Evolutionary conservation across 2,888 invertebrate genomes (phyloP), one percentile per base, ranked within the genome.

Genomic region (Lasioglossum malachurum): DNA sequence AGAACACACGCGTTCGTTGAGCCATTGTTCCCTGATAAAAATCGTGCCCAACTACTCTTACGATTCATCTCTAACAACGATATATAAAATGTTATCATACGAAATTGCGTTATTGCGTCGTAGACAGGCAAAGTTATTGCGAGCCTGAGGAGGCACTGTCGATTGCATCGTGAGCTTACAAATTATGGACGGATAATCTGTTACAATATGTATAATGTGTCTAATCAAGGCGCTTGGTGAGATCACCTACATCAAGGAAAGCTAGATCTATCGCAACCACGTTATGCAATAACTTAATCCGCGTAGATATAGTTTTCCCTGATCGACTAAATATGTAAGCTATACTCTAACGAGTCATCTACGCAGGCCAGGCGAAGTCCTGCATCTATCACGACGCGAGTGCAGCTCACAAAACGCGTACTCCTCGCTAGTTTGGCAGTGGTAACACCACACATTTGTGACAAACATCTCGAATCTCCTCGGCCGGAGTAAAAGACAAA

Each of bases 151-250:
- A 82, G 77, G 78, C 77, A 83, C 74, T 86, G 74, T 74, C 78
- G 41, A 69, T 78, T 60, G 67, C 49, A 69, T 57, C 35, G 80
- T 78, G 75, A 83, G 78, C 74, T 87, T 91, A 90, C 27, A 79
- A 31, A 41, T 86, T 38, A 91, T 74, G 91, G 89, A 91, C 91
- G 90, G 90, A 90, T 91, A 90, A 67, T 87, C 79, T 79, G 35
- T 75, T 90, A 81, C 80, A 84, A 77, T 84, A 78, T 75, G 82
- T 79, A 76, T 79, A 79, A 67, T 35, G 53, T 82, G 78, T 57
- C n/a, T 75, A 75, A 35, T 49, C 38, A 80, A 79, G 75, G 75
- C 78, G 78, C 69, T 83, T 64, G 69, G 77, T 84, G 88, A 90
- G 88, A 89, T 90, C 88, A 89, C 83, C 83, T 80, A 38, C 44